phyloP scores from a whole-genome alignment of 2,113 vertebrate genomes.

The Bagarius yarrelli region DNA sequence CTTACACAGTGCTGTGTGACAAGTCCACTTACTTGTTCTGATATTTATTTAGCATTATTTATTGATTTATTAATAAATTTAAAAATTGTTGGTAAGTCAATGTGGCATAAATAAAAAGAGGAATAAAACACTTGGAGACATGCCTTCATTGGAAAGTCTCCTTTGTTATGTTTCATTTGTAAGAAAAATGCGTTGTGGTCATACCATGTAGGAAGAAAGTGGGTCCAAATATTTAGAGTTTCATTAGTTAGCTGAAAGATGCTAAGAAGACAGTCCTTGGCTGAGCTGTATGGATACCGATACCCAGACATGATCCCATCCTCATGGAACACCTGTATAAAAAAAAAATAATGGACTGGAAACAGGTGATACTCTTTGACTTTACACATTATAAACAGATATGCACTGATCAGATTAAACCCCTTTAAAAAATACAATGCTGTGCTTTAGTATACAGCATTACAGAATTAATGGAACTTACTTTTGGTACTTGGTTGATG shows the following conservation, averaged over 20 bases:
- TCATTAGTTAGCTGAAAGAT: conserved; percentile 93
- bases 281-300: conserved; percentile 82
- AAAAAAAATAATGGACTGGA: neutral
- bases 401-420: no score
- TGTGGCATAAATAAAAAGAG: neutral
- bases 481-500: conserved; percentile 89
- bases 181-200: neutral
- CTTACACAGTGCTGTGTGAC: neutral
- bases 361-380: neutral
- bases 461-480: conserved; percentile 63
- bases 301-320: conserved; percentile 89
- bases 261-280: conserved; percentile 83
- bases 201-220: conserved; percentile 88
- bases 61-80: neutral
- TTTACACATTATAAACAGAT: neutral
- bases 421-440: neutral
- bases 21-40: no score
- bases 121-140: neutral
- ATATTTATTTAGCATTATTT: neutral
- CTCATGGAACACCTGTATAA: conserved; percentile 83
- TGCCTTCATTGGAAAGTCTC: neutral
- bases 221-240: conserved; percentile 97
- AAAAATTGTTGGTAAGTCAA: neutral
- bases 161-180: neutral
- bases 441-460: neutral